A percentile compares a stretch with the other conserved stretches of the same genome.
Conservation (phyloP, 2,113 vertebrate genomes). For the Philantomba maxwellii region DNA sequence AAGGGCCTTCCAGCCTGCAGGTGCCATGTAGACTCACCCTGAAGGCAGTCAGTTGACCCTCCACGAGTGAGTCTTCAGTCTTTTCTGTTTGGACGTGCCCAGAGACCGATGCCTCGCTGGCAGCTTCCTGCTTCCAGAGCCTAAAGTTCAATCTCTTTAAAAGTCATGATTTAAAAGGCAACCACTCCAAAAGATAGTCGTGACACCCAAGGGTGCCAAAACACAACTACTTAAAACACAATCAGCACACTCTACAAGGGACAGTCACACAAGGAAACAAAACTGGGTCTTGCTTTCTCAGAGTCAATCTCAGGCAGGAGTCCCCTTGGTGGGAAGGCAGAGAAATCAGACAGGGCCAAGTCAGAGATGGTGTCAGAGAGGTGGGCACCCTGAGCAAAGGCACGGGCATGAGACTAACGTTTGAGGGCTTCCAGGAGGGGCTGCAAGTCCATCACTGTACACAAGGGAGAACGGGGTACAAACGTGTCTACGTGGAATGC, state of each 20-base stretch:
- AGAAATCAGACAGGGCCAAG: neutral
- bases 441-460: neutral
- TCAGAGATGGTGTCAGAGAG: neutral
- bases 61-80: neutral
- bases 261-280: neutral
- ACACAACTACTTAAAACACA: neutral
- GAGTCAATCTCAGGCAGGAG: neutral
- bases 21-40: neutral
- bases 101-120: neutral
- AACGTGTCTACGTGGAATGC: neutral
- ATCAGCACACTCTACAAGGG: neutral
- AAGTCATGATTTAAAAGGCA: neutral
- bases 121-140: neutral
- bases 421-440: neutral
- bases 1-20: neutral
- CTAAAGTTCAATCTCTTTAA: neutral
- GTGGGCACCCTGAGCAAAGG: neutral
- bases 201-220: neutral
- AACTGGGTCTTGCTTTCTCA: neutral
- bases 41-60: neutral
- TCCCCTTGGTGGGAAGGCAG: neutral
- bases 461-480: neutral
- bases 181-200: neutral
- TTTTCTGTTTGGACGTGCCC: neutral
- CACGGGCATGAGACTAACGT: fast-evolving